A percentile compares a stretch with the other conserved stretches of the same genome.
phyloP scores from a whole-genome alignment of 2,113 vertebrate genomes.

The Pagrus major region DNA sequence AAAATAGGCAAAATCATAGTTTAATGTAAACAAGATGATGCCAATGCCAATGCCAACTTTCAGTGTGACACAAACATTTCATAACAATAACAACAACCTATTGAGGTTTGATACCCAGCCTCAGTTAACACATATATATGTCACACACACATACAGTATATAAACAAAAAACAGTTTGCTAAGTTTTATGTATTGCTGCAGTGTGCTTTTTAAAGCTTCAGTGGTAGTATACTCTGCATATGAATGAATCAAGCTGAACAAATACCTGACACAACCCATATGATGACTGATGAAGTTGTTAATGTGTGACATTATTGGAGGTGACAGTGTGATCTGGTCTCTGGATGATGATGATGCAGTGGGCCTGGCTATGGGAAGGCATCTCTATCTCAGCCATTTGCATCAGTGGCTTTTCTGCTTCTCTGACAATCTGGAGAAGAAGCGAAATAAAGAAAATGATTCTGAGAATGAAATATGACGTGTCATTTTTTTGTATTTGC shows the following conservation, averaged over 20 bases:
- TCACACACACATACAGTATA: too few relatives aligned
- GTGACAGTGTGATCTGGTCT: conserved; percentile 65
- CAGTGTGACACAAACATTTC: not conserved
- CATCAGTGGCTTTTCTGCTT: conserved; percentile 47
- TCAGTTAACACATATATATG: not conserved
- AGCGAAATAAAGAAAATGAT: conserved; percentile 49
- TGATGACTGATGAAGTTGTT: conserved; percentile 73
- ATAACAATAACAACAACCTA: too few relatives aligned
- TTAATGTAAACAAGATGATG: not conserved
- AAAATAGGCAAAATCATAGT: not conserved
- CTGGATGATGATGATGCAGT: conserved; percentile 62
- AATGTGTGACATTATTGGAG: conserved; percentile 74
- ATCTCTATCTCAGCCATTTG: conserved; percentile 44
- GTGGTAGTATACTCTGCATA: conserved; percentile 32
- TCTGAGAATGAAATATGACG: conserved; percentile 58
- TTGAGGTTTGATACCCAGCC: not conserved
- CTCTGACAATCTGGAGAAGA: conserved; percentile 26
- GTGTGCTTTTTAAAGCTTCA: conserved; percentile 28
- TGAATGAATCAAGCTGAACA: conserved; percentile 62
- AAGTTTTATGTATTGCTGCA: not conserved
- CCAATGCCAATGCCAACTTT: not conserved
- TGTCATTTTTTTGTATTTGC: conserved; percentile 59
- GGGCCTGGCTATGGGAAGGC: conserved; percentile 21
- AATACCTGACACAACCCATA: conserved; percentile 65
- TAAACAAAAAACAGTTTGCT: not conserved